A percentile compares a stretch with the other conserved stretches of the same genome.
Conservation (phyloP, 2,797 vertebrate species). For the Poecile montanus region DNA sequence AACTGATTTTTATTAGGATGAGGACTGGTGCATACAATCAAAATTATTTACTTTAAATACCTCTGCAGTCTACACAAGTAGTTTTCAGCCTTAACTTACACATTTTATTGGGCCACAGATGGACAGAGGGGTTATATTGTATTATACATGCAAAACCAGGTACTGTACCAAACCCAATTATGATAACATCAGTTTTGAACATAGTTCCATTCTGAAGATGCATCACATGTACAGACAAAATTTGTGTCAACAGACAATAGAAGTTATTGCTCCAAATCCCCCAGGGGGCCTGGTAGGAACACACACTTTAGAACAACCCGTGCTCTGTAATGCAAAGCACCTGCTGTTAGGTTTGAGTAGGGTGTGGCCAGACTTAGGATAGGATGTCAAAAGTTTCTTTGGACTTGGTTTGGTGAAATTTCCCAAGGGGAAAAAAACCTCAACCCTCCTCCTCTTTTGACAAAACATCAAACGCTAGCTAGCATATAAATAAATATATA, state of each 20-base stretch:
- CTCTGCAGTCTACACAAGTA: neutral
- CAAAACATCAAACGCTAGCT: neutral
- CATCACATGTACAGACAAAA: neutral
- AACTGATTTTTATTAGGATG: neutral
- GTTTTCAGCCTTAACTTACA: neutral
- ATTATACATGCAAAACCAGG: conserved; percentile 3
- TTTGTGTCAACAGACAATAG: neutral
- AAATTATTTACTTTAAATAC: neutral
- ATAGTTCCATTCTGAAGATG: neutral
- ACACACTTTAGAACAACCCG: neutral
- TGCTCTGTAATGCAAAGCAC: neutral
- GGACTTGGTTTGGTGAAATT: neutral
- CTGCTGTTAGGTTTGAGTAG: neutral
- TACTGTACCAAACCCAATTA: neutral
- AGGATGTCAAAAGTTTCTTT: neutral
- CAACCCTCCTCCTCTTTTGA: neutral
- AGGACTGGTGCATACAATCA: neutral
- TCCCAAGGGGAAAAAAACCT: neutral
- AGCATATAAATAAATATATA: neutral
- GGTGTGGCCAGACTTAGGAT: neutral
- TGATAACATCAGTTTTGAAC: neutral
- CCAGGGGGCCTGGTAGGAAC: neutral
- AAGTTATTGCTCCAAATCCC: conserved; percentile 49
- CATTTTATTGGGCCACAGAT: neutral
- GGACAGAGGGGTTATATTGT: neutral